phyloP scores from a whole-genome alignment of 2,888 invertebrate species.

The Deroplatys truncata region DNA sequence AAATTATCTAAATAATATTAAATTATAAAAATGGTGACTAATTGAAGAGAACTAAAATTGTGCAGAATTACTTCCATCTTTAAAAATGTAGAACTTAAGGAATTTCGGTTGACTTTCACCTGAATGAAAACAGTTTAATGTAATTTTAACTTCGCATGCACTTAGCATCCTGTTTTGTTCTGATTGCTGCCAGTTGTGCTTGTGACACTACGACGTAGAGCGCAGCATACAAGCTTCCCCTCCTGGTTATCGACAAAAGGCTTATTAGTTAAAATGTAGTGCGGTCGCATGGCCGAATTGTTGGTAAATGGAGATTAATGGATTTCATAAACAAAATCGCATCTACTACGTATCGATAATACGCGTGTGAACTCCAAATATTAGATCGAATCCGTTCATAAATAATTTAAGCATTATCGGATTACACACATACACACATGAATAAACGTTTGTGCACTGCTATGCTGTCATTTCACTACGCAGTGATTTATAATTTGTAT shows the following conservation, averaged over 20 bases:
- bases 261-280: neutral
- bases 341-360: neutral
- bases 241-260: neutral
- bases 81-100: no score
- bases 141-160: neutral
- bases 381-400: neutral
- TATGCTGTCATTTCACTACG: neutral
- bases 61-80: no score
- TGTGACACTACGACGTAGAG: neutral
- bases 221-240: neutral
- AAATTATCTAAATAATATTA: no score
- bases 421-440: neutral
- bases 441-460: neutral
- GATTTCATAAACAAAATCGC: neutral
- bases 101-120: no score
- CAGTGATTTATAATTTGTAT: neutral
- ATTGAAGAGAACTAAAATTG: no score
- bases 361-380: neutral
- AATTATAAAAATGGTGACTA: no score
- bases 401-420: neutral
- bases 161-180: neutral
- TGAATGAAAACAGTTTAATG: no score
- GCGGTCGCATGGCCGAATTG: neutral
- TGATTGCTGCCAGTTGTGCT: no score
- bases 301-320: neutral